Evolutionary conservation across 2,888 invertebrate species (phyloP), one percentile per base, ranked within the genome.

Genomic region (Caenorhabditis uteleia): DNA sequence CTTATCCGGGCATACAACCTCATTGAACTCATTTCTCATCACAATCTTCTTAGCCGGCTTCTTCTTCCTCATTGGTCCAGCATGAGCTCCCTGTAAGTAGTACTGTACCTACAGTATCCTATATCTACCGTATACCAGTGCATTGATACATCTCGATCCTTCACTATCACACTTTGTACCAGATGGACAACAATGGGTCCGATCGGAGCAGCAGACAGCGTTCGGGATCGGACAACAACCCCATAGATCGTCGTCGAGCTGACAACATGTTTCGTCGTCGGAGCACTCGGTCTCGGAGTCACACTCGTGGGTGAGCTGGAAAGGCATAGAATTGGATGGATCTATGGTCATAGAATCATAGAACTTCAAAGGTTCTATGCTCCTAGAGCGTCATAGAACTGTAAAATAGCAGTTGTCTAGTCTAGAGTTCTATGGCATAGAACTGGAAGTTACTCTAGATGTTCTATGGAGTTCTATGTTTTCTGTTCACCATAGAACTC

Each of bases 201-300:
- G 44, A 49, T 67, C 56, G 26, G 45, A 55, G 38, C 70, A 70
- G 26, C 70, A 70, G 14, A 70, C 67, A 1, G 70, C 74, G 10
- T 60, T 46, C 20, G 47, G 36, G 69, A 74, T 70, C 25, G 74
- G 74, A 29, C 74, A 74, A 48, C 74, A 74, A 14, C 74, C 74
- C 65, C 69, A 74, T 39, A 54, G 57, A 38, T 65, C 57, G 55
- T 65, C 59, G 47, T 46, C 59, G 4, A 73, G 45, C 26, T 65
- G 48, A 34, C 72, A 73, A 42, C 72, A 73, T 8, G 72, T 73
- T 21, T 67, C 56, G 1, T 47, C 50, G 25, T 73, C 72, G 1
- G 48, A 42, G 33, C 72, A 73, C 10, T 46, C 47, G 31, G 67
- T 55, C 38, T 31, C 25, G 26, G 31, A 16, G 29, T 31, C 51